Percentiles rank a stretch among this genome's conserved stretches.
Conservation (phyloP, 2,888 invertebrate genomes). For the Smittia sp. region DNA sequence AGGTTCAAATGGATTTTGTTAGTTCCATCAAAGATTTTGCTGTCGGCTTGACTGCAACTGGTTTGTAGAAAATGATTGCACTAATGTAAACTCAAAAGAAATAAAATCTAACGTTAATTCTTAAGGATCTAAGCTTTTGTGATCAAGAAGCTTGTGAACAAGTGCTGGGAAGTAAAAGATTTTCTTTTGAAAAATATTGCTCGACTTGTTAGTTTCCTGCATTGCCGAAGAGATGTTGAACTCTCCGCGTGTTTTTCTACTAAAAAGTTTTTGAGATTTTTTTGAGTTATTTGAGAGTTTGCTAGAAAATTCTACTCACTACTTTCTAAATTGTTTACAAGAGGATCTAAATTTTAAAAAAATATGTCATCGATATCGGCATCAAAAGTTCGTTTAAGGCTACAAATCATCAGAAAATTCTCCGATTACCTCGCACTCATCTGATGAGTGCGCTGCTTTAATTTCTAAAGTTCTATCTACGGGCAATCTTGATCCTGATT, state of each 20-base stretch:
- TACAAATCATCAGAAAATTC: neutral
- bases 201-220: neutral
- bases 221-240: too few relatives aligned
- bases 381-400: constrained; percentile 1
- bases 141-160: neutral
- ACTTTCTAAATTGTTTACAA: neutral
- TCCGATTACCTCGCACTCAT: neutral
- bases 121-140: neutral
- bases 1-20: constrained; percentile 10
- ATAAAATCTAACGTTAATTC: neutral
- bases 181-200: neutral
- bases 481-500: constrained; percentile 10
- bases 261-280: neutral
- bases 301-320: neutral
- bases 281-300: neutral
- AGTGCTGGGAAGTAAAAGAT: neutral
- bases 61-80: constrained; percentile 1
- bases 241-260: too few relatives aligned
- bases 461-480: constrained; percentile 10
- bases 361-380: constrained; percentile 1
- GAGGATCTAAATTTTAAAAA: neutral
- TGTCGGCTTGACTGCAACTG: neutral
- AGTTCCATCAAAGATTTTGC: neutral
- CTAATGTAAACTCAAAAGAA: neutral
- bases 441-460: neutral